These are phyloP conservation scores for Ictalurus punctatus DNA, from an alignment of 2,113 vertebrate genomes.

Conservation along the genomic window DNA sequence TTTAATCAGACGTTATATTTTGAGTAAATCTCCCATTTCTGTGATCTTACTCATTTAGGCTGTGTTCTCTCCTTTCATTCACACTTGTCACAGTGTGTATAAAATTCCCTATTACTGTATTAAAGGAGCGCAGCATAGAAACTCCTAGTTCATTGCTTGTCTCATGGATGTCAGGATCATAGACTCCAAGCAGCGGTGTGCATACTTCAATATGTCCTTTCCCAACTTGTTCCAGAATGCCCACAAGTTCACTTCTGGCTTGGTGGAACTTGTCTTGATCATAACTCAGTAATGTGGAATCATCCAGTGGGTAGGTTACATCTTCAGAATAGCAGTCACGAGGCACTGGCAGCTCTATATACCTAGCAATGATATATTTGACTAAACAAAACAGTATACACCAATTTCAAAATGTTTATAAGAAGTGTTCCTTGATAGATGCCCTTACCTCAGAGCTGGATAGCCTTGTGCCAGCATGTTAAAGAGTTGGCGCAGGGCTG, in stretches of 20 bases:
- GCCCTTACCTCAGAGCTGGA: slow-evolving; percentile 71
- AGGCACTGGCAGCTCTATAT: slow-evolving; percentile 88
- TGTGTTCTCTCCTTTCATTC: slow-evolving; percentile 60
- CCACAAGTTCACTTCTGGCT: slow-evolving; percentile 73
- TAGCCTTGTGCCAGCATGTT: slow-evolving; percentile 70
- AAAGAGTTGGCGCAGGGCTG: slow-evolving; percentile 77
- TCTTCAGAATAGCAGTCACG: slow-evolving; percentile 85
- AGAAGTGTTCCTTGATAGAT: not conserved
- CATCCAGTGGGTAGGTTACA: slow-evolving; percentile 82
- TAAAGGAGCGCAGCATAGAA: slow-evolving; percentile 84
- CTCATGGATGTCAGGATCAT: slow-evolving; percentile 86
- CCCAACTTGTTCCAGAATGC: slow-evolving; percentile 75
- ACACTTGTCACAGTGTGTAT: slow-evolving; percentile 67
- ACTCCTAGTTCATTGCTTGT: slow-evolving; percentile 87
- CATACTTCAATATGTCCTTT: slow-evolving; percentile 78
- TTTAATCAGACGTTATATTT: not conserved
- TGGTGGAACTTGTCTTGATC: slow-evolving; percentile 79
- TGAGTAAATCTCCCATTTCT: not conserved
- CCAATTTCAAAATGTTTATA: not conserved
- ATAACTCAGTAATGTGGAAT: slow-evolving; percentile 73
- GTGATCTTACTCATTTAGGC: slow-evolving; percentile 37
- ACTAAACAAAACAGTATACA: not conserved
- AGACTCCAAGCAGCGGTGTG: slow-evolving; percentile 83
- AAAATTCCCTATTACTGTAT: slow-evolving; percentile 80
- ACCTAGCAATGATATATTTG: slow-evolving; percentile 23